Base-by-base conservation (phyloP, 37 sponge, comb jelly and placozoan genomes). In the Crambe crambe region DNA sequence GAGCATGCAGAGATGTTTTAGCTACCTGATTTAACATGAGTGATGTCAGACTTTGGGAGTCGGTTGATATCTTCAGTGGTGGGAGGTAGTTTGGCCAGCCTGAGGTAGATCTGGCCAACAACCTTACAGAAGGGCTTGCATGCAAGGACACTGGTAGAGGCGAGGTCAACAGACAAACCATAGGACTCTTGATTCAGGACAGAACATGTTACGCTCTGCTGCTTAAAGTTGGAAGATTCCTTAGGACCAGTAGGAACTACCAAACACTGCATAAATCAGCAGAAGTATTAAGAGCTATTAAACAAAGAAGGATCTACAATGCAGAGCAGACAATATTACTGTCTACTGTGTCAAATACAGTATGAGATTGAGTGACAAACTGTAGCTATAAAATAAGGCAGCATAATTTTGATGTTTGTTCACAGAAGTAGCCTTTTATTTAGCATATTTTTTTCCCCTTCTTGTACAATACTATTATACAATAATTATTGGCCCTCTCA, bases 61-160 rank as follows among this genome's bases (percentile, higher is more conserved):
- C 27, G 75, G 25, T 37, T 20, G 26, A 70, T 38, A 12, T 70
- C 59, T 18, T 27, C 47, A 26, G 3, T 69, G 25, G 54, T 44
- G 0, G 71, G 60, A 8, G 80, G 80, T 0, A 80, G 72, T n/a
- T 39, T 54, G 2, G 72, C 80, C 59, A 80, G 58, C 43, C 70
- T 80, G 42, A 80, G 41, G 40, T 39, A 80, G 23, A 80, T 57
- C 38, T 23, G 32, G 23, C 80, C 80, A 39, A 36, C 79, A 31
- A 37, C 22, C 4, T 29, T 23, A 59, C 21, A 60, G 23, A 22
- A 20, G 5, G 61, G 4, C 17, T 20, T 26, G 5, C 61, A 5
- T 9, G 5, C 25, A 21, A 26, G 61, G 5, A 6, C 5, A 60
- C 26, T 60, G 25, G 26, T 60, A 6, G 23, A 25, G 26, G 23